Base-by-base conservation (phyloP, 2,888 invertebrate species). In the Rhaphigaster nebulosa region DNA sequence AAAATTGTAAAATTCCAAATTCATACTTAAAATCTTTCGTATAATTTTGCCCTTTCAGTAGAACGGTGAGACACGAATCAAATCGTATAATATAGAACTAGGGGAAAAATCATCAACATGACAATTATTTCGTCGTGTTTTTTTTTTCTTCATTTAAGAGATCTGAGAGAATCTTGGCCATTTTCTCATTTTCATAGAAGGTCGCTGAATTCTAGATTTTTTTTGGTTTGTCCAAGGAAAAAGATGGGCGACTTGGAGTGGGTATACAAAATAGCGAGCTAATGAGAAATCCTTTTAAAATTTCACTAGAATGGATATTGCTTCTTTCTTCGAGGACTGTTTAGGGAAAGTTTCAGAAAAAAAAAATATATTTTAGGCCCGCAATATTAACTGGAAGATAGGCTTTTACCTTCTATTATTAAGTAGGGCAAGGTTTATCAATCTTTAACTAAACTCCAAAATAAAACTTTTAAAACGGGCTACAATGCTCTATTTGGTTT, bases 291-390 rank as follows among this genome's bases (percentile, higher is more conserved):
- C 29, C 23, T 34, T 34, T 70, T 4, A 70, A 70, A 34, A 70
- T 34, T 70, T 70, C 34, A 70, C 70, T 20, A 34, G 70, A 70
- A 70, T 65, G 65, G 29, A 65, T 70, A 70, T 70, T 70, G 34
- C 34, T 70, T 34, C 34, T 70, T 70, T 6, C 20, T 20, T 70
- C 70, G 6, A 70, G 70, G 20, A 34, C 70, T 34, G 34, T 70
- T 70, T 10, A 70, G 70, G 34, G 20, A 34, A 70, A 70, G 70
- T 70, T 65, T n/a, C 2, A 15, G 34, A 34, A 34, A 20, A 65
- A 70, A 70, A 70, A 34, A 15, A 8, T 6, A 29, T 65, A 15
- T 20, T 65, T 65, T 15, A 34, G 4, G 4, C 0, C 6, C 34
- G 34, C 34, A 70, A 70, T 34, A 34, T 70, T 34, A 70, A 20